A percentile compares a stretch with the other conserved stretches of the same genome.
These are phyloP conservation scores for Gallinago stenura DNA, from an alignment of 2,797 vertebrate species.

Conservation along the genomic window DNA sequence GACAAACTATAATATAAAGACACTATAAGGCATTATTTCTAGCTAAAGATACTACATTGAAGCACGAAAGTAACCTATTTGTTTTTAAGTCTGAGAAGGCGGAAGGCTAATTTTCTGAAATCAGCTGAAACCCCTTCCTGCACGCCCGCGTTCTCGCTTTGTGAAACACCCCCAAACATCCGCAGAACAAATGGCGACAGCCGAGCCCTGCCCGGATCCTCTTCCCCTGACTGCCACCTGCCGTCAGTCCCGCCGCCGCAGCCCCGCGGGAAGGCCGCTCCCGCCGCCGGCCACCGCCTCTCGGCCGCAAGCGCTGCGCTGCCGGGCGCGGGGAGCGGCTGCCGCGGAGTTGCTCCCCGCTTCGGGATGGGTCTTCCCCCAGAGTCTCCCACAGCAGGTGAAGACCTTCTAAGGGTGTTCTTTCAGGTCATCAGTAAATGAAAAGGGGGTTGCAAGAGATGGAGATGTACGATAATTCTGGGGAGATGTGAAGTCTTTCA, in stretches of 20 bases:
- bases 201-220: background rate
- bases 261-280: background rate
- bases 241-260: background rate
- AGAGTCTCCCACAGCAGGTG: no score
- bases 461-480: rapidly evolving
- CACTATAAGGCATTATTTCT: background rate
- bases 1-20: background rate
- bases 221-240: slow-evolving; percentile 57
- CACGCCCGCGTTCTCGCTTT: rapidly evolving
- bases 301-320: background rate
- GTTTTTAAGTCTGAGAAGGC: background rate
- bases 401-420: background rate
- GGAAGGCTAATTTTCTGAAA: background rate
- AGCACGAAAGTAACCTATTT: background rate
- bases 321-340: no score
- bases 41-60: background rate
- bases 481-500: background rate
- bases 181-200: background rate
- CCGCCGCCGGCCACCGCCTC: background rate
- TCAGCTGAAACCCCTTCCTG: background rate
- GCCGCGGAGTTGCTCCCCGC: background rate
- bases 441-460: background rate
- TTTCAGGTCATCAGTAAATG: rapidly evolving
- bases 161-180: background rate
- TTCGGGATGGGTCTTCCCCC: background rate